Conservation (phyloP, 2,888 invertebrate species). For the Nezara viridula region DNA sequence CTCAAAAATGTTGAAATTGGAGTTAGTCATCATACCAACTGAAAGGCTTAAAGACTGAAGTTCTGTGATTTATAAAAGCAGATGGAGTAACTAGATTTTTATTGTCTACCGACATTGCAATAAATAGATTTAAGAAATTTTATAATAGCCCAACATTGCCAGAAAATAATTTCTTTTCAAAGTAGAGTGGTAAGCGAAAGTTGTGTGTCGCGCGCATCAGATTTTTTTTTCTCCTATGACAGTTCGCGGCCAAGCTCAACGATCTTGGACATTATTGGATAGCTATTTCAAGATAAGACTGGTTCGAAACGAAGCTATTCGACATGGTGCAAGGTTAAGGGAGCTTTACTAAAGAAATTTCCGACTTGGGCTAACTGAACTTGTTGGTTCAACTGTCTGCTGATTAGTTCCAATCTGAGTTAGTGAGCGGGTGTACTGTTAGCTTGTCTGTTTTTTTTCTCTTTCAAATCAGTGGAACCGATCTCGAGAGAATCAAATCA, state of each 20-base stretch:
- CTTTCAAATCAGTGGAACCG: not conserved
- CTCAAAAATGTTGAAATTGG: no score
- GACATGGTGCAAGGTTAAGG: not conserved
- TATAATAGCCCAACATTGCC: no score
- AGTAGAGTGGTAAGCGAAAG: no score
- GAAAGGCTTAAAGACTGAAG: no score
- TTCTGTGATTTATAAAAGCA: no score
- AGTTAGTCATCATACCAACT: no score
- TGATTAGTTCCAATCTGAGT: conserved; percentile 16
- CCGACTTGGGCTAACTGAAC: not conserved
- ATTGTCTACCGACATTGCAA: no score
- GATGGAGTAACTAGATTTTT: no score
- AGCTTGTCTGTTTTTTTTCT: not conserved
- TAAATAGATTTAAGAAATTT: no score
- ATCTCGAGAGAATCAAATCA: not conserved
- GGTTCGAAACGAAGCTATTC: conserved; percentile 11
- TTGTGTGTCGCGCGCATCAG: no score
- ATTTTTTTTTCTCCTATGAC: not conserved
- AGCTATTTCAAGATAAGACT: no score
- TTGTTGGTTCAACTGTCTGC: not conserved
- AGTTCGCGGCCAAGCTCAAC: not conserved
- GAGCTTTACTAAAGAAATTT: not conserved
- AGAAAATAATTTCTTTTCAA: no score
- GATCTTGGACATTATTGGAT: not conserved
- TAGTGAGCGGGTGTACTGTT: not conserved